Evolutionary conservation across 2,888 invertebrate genomes (phyloP).

Genomic region (Gnatocerus cornutus): DNA sequence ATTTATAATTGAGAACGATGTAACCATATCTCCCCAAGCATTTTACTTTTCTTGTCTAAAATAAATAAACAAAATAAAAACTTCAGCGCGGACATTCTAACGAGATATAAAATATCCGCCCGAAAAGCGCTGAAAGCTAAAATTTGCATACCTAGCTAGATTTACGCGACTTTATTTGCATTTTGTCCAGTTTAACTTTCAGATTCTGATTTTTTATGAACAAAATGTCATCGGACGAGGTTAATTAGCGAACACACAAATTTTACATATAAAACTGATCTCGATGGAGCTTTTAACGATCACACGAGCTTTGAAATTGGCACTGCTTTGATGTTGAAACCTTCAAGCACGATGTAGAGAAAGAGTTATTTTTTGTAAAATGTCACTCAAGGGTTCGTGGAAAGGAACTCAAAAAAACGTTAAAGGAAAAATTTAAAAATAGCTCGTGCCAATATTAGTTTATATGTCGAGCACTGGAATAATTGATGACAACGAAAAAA

Average conservation of each 20-base stretch:
- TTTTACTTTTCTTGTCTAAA: not conserved
- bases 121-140: constrained; percentile 1
- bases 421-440: not conserved
- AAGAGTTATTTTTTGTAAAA: constrained; percentile 1
- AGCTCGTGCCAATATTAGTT: no score
- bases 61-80: constrained; percentile 25
- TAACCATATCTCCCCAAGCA: constrained; percentile 1
- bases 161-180: constrained; percentile 19
- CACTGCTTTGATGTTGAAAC: constrained; percentile 2
- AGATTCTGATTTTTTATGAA: not conserved
- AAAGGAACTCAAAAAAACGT: no score
- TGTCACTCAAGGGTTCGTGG: not conserved
- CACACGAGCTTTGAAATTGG: constrained; percentile 2
- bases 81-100: constrained; percentile 3
- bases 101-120: constrained; percentile 19
- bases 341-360: not conserved
- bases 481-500: no score
- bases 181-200: constrained; percentile 14
- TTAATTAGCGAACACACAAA: not conserved
- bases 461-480: no score
- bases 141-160: constrained; percentile 25
- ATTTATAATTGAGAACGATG: constrained; percentile 16
- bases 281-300: not conserved
- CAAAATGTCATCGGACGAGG: not conserved
- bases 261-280: constrained; percentile 6